Percentiles rank a stretch among this genome's conserved stretches.
Evolutionary conservation across 2,113 vertebrate genomes (phyloP).

Genomic region (Ailurus styani): DNA sequence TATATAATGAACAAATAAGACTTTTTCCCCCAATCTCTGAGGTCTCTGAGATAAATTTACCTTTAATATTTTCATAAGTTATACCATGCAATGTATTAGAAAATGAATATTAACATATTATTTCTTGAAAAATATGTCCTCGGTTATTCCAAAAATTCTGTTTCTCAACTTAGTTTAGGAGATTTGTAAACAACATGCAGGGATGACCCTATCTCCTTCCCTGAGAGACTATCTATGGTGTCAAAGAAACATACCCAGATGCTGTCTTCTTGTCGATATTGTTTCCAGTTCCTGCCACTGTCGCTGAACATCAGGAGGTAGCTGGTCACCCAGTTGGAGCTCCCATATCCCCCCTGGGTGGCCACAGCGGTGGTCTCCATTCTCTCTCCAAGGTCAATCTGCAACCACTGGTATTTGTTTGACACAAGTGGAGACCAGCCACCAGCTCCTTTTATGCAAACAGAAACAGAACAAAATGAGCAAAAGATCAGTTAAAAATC

Average conservation of each 20-base stretch:
- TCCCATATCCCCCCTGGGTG: constrained; percentile 94
- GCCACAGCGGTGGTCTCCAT: constrained; percentile 89
- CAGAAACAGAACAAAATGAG: neutral
- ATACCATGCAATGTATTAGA: neutral
- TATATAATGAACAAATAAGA: neutral
- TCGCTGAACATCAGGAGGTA: constrained; percentile 95
- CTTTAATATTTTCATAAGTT: neutral
- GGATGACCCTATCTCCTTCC: neutral
- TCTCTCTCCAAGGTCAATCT: constrained; percentile 91
- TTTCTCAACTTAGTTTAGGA: neutral
- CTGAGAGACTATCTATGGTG: neutral
- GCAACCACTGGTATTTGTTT: constrained; percentile 93
- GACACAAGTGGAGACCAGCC: constrained; percentile 94
- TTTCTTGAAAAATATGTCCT: neutral
- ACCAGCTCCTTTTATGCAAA: constrained; percentile 88
- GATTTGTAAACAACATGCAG: neutral
- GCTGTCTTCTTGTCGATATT: constrained; percentile 92
- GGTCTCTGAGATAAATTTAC: neutral
- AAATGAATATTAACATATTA: neutral
- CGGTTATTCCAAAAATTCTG: neutral
- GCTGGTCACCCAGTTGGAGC: constrained; percentile 92
- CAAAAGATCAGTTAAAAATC: neutral
- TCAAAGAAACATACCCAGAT: constrained; percentile 86
- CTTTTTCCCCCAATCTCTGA: neutral
- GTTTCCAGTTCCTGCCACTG: constrained; percentile 93